Evolutionary conservation across 2,888 invertebrate species (phyloP), one percentile per base, ranked within the genome.

Genomic region (Eucriotettix oculatus): DNA sequence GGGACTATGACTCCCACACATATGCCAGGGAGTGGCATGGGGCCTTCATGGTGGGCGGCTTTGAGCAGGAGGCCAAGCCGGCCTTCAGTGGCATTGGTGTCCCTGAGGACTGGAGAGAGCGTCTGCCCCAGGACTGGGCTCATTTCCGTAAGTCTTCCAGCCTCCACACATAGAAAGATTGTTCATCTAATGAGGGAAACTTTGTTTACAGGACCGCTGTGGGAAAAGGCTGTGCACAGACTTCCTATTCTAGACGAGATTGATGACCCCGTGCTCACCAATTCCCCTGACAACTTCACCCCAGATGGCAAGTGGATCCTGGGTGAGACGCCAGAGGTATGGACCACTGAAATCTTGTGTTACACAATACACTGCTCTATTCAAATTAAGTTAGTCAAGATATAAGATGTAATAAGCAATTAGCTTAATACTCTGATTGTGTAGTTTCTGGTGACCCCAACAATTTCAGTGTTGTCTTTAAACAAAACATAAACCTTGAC

Each of bases 271-370:
- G 73, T 76, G 59, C 70, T 84, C 40, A 74, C 78, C 10, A 85
- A 84, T 67, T 83, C 82, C 40, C 82, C 84, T 1, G 85, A 85
- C 70, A 84, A 81, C 70, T 85, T 85, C 70, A 85, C 85, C 9
- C 84, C 85, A 1, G 85, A 86, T 73, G 83, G 84, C 11, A 75
- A 80, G 67, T 83, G 83, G 82, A 80, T 85, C 66, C 69, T 86
- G 12, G 85, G 85, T 42, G 82, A 84, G 71, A 77, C 81, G 42
- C 79, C 85, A 3, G 84, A 84, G 75, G 77, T 78, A 62, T 62
- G 63, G 48, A 5, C 29, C 29, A 29, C 29, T 29, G 7, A 29
- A 29, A 29, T 29, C 29, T 7, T 29, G 7, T 5, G 3, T 2
- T 29, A 29, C 29, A 29, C 29, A 29, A 29, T 29, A 7, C 29